phyloP scores from a whole-genome alignment of 92 coral and sea anemone species.

The Porites lobata region DNA sequence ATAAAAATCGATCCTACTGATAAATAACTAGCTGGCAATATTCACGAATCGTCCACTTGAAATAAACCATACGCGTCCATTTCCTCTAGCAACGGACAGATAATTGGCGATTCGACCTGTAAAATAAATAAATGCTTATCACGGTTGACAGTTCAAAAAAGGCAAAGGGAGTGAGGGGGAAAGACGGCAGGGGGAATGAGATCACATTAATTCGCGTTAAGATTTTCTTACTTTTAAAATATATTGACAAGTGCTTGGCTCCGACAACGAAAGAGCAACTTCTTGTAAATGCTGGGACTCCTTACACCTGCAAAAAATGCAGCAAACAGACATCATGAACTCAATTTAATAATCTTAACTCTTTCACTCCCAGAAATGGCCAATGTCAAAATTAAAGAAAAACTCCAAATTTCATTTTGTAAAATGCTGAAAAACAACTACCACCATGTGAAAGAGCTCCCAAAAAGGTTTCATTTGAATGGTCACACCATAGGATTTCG shows the following conservation, averaged over 20 bases:
- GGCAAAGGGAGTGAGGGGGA: background rate
- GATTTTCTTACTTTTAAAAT: constrained; percentile 84
- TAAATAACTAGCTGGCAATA: background rate
- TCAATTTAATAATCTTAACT: background rate
- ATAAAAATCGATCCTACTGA: too few relatives aligned
- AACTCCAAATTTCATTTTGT: too few relatives aligned
- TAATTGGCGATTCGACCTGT: constrained; percentile 98
- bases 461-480: too few relatives aligned
- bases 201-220: background rate
- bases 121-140: background rate
- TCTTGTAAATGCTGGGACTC: constrained; percentile 93
- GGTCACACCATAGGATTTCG: too few relatives aligned
- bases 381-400: background rate
- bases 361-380: background rate
- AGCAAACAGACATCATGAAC: background rate
- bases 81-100: constrained; percentile 87
- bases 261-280: constrained; percentile 88
- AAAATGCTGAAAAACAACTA: too few relatives aligned
- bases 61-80: constrained; percentile 91
- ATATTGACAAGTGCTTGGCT: constrained; percentile 93
- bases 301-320: constrained; percentile 77
- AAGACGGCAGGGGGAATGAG: background rate
- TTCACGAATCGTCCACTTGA: constrained; percentile 32
- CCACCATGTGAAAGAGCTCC: too few relatives aligned
- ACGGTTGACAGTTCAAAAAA: background rate